These are phyloP conservation scores for Rallus crepitans DNA, from an alignment of 2,797 vertebrate species.

Conservation along the genomic window DNA sequence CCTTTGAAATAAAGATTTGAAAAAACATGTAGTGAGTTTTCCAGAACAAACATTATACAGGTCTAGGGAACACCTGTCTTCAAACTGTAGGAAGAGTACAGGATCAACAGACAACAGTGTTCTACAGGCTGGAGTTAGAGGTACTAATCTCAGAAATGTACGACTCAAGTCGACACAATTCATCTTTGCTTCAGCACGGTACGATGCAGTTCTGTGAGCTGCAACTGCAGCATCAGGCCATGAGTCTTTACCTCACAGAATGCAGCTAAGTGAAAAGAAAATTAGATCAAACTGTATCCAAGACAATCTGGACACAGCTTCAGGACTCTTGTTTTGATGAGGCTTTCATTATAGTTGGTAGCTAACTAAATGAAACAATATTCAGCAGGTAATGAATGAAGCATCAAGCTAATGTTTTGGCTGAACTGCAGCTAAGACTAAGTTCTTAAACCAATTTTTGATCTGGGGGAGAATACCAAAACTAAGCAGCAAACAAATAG, in stretches of 20 bases:
- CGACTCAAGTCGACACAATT: not conserved
- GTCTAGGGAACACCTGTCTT: not conserved
- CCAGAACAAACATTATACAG: not conserved
- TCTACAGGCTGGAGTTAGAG: not conserved
- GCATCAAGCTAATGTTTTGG: not conserved
- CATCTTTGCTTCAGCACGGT: not conserved
- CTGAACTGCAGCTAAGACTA: not conserved
- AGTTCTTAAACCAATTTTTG: not conserved
- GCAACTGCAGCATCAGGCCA: not conserved
- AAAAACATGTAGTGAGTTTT: not conserved
- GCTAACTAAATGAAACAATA: not conserved
- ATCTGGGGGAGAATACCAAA: not conserved
- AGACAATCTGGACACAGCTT: not conserved
- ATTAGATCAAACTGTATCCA: not conserved
- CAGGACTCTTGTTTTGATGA: not conserved
- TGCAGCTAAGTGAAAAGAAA: not conserved
- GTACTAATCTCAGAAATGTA: not conserved
- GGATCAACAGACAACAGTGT: not conserved
- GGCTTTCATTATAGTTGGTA: not conserved
- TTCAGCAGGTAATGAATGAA: not conserved
- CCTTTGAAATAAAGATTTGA: conserved; percentile 76
- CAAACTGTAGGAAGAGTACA: not conserved
- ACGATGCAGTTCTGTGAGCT: not conserved
- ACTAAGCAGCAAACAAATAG: not conserved
- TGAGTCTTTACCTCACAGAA: not conserved